phyloP scores from a whole-genome alignment of 2,797 vertebrate genomes.

The Callimico goeldii region DNA sequence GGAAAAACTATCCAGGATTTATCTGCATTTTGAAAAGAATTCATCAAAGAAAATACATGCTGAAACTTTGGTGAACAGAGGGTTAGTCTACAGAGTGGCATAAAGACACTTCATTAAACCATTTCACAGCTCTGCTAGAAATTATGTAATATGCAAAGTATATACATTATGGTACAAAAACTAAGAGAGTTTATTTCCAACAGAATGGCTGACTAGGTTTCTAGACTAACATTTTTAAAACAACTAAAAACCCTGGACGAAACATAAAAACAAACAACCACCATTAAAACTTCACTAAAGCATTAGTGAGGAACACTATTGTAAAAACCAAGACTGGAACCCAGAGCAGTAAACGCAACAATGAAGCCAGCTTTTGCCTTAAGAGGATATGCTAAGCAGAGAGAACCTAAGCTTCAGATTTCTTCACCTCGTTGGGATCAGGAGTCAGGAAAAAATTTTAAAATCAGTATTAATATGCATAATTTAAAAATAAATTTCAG shows the following conservation, averaged over 20 bases:
- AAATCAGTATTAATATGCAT: not conserved
- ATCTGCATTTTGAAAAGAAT: not conserved
- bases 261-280: not conserved
- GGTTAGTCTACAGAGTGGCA: not conserved
- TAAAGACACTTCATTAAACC: not conserved
- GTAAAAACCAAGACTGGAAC: not conserved
- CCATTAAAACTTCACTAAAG: not conserved
- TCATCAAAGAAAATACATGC: conserved; percentile 19
- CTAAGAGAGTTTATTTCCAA: conserved; percentile 2
- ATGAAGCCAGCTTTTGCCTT: not conserved
- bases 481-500: conserved; percentile 16
- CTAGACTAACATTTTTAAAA: not conserved
- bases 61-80: conserved; percentile 6
- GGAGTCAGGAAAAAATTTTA: not conserved
- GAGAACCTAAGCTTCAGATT: not conserved
- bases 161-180: not conserved
- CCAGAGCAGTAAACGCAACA: not conserved
- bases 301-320: not conserved
- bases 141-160: not conserved
- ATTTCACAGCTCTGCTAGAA: not conserved
- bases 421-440: not conserved
- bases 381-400: not conserved
- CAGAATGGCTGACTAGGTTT: not conserved
- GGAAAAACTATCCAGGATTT: not conserved
- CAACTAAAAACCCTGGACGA: not conserved